Percentiles rank a stretch among this genome's conserved stretches.
Evolutionary conservation across 2,888 invertebrate species (phyloP).

Genomic region (Biston betularia): DNA sequence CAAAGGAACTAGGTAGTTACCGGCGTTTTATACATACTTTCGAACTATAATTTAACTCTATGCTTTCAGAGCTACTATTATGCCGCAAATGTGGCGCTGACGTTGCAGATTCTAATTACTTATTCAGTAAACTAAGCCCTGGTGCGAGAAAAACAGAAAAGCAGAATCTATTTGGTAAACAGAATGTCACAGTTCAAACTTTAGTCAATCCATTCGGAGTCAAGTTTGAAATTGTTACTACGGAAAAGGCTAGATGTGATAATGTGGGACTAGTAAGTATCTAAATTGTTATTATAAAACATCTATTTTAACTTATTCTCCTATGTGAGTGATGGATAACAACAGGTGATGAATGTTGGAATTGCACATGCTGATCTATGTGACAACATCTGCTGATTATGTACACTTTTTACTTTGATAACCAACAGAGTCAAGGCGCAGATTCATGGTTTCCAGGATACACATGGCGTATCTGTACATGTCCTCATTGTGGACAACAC

Average conservation of each 20-base stretch:
- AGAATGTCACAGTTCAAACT: slow-evolving; percentile 84
- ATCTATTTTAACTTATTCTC: background rate
- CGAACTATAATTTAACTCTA: slow-evolving; percentile 14
- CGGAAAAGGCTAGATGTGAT: slow-evolving; percentile 84
- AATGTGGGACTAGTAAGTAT: slow-evolving; percentile 81
- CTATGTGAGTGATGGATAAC: too few species aligned
- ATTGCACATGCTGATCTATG: too few species aligned
- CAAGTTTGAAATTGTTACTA: slow-evolving; percentile 82
- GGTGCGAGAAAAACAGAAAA: slow-evolving; percentile 76
- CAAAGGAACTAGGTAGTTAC: background rate
- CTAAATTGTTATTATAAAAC: background rate
- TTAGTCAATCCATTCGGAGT: slow-evolving; percentile 85
- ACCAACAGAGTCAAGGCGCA: slow-evolving; percentile 79
- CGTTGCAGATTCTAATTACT: slow-evolving; percentile 82
- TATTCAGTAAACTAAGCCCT: slow-evolving; percentile 82
- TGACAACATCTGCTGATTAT: too few species aligned
- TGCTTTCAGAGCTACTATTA: slow-evolving; percentile 81
- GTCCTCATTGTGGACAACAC: slow-evolving; percentile 87
- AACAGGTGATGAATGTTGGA: too few species aligned
- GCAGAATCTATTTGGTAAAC: slow-evolving; percentile 82
- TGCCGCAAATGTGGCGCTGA: slow-evolving; percentile 87
- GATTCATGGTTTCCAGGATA: slow-evolving; percentile 89
- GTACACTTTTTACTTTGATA: background rate
- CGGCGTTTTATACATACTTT: background rate
- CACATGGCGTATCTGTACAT: slow-evolving; percentile 87